Conservation (phyloP, 2,113 vertebrate genomes). For the Numenius arquata region DNA sequence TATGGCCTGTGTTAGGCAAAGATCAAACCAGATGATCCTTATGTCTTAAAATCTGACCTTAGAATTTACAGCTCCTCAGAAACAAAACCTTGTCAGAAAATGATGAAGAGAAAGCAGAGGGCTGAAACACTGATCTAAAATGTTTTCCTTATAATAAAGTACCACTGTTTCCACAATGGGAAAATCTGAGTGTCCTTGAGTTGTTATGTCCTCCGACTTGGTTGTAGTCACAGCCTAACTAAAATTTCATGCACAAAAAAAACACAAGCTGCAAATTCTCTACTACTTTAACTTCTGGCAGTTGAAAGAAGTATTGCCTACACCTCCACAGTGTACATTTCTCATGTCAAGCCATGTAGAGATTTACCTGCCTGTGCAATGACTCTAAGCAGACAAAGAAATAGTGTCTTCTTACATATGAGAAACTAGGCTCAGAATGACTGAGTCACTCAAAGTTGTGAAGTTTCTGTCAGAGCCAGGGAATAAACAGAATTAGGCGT, state of each 20-base stretch:
- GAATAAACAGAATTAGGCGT: not conserved
- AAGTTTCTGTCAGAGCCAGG: not conserved
- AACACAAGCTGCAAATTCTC: not conserved
- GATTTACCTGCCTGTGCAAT: not conserved
- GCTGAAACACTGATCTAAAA: not conserved
- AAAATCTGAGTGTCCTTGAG: not conserved
- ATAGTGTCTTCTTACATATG: not conserved
- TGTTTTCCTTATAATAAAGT: not conserved
- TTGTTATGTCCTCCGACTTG: not conserved
- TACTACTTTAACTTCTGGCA: not conserved
- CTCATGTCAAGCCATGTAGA: not conserved
- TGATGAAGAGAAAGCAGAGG: not conserved
- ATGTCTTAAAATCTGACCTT: not conserved
- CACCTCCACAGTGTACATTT: not conserved
- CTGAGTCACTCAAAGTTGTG: not conserved
- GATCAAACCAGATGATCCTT: conserved; percentile 19
- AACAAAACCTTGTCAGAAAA: not conserved
- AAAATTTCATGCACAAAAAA: not conserved
- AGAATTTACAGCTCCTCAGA: conserved; percentile 4
- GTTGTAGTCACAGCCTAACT: not conserved
- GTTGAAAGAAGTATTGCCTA: not conserved
- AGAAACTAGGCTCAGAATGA: not conserved
- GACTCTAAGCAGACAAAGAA: not conserved
- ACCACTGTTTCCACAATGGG: not conserved
- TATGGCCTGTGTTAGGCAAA: conserved; percentile 11